These are phyloP conservation scores for Noctua janthe DNA, from an alignment of 2,888 invertebrate genomes.

Conservation along the genomic window DNA sequence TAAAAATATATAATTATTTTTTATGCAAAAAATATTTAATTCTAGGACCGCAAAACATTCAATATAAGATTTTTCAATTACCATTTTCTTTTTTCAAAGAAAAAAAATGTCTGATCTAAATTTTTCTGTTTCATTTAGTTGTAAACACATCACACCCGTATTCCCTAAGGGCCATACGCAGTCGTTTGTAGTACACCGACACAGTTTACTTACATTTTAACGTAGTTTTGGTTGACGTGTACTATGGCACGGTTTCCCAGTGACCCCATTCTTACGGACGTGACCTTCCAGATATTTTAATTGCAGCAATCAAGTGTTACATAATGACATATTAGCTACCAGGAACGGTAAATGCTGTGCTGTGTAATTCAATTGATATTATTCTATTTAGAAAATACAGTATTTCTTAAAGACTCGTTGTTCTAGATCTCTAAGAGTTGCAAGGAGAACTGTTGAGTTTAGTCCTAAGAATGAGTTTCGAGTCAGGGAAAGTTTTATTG, in stretches of 20 bases:
- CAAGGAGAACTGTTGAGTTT: not conserved
- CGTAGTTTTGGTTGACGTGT: not conserved
- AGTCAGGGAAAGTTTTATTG: not conserved
- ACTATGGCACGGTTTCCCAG: not conserved
- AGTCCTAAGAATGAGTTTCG: not conserved
- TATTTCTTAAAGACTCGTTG: not conserved
- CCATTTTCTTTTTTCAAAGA: not conserved
- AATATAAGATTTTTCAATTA: not conserved
- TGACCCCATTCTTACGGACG: slow-evolving; percentile 6
- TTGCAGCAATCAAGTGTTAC: not conserved
- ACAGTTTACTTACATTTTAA: not conserved
- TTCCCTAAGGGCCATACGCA: not conserved
- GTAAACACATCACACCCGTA: not conserved
- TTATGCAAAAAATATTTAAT: not conserved
- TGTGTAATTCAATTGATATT: not conserved
- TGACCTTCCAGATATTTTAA: slow-evolving; percentile 21
- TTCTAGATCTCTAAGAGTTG: not conserved
- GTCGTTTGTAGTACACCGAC: not conserved
- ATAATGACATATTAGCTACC: not conserved
- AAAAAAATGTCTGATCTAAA: not conserved
- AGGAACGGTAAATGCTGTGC: not conserved
- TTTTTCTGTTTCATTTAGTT: not conserved
- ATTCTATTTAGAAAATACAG: not conserved
- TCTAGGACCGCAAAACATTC: not conserved
- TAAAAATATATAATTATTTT: not conserved